Evolutionary conservation across 2,113 vertebrate genomes (phyloP).

Genomic region (Sceloporus tristichus): DNA sequence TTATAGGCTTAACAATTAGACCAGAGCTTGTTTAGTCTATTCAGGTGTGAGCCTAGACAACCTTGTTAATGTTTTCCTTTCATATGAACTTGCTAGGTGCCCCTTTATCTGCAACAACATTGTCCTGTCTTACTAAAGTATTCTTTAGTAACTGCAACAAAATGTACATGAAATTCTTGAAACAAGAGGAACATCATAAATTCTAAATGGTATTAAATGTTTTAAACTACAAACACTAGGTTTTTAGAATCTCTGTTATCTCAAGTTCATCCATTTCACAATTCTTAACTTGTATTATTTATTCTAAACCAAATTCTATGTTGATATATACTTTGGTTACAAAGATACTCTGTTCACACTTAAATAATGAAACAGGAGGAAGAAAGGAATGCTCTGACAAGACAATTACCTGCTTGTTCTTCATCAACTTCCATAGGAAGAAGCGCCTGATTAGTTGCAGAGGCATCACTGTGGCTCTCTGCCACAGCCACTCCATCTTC

Average conservation of each 20-base stretch:
- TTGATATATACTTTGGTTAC: background rate
- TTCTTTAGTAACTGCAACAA: background rate
- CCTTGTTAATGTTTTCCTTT: too few relatives aligned
- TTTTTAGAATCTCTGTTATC: background rate
- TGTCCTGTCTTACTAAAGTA: background rate
- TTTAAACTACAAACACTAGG: background rate
- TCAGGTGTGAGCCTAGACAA: background rate
- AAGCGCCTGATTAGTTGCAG: slow-evolving; percentile 74
- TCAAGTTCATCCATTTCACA: background rate
- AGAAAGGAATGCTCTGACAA: background rate
- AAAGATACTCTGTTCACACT: background rate
- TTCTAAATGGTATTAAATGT: background rate
- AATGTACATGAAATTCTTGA: too few relatives aligned
- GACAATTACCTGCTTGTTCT: slow-evolving; percentile 92
- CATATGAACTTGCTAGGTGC: background rate
- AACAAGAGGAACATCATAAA: background rate
- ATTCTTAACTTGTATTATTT: background rate
- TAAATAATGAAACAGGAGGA: background rate
- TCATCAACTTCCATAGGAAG: slow-evolving; percentile 86
- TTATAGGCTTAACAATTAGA: too few relatives aligned
- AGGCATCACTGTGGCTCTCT: slow-evolving; percentile 68
- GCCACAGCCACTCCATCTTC: slow-evolving; percentile 83
- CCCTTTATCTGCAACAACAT: background rate
- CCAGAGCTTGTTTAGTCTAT: too few relatives aligned
- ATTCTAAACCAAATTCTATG: background rate